These are phyloP conservation scores for Myotis lucifugus DNA, from an alignment of 2,113 vertebrate genomes.

Conservation along the genomic window DNA sequence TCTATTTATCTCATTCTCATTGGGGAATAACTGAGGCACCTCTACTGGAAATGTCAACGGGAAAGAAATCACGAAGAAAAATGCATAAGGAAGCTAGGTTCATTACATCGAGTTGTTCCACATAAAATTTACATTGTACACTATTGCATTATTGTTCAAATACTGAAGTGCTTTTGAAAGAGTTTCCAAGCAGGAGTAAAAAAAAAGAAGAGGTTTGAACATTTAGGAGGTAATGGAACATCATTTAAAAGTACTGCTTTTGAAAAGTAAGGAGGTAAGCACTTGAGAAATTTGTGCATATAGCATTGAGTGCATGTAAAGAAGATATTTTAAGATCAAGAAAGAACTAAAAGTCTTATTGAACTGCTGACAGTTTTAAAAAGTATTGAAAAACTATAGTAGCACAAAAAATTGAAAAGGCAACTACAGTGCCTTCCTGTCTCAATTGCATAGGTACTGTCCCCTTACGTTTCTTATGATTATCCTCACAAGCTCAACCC, in stretches of 20 bases:
- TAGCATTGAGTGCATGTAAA: slow-evolving; percentile 7
- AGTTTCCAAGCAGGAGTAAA: slow-evolving; percentile 17
- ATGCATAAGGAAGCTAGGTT: not conserved
- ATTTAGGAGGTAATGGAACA: slow-evolving; percentile 31
- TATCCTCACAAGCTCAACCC: slow-evolving; percentile 10
- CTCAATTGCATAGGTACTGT: not conserved
- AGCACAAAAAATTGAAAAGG: slow-evolving; percentile 32
- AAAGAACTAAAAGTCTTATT: slow-evolving; percentile 34
- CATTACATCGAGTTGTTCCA: not conserved
- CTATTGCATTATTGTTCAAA: slow-evolving; percentile 22
- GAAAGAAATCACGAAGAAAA: not conserved
- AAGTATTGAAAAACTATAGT: slow-evolving; percentile 52
- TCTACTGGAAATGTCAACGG: not conserved
- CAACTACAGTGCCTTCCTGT: not conserved
- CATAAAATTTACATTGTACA: not conserved
- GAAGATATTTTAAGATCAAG: slow-evolving; percentile 63
- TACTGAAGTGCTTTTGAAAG: slow-evolving; percentile 55
- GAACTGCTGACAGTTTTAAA: slow-evolving; percentile 65
- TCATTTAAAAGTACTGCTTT: slow-evolving; percentile 3
- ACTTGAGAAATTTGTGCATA: slow-evolving; percentile 29
- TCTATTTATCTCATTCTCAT: not conserved
- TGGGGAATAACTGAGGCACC: not conserved
- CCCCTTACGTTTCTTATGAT: not conserved
- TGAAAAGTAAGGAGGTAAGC: slow-evolving; percentile 50
- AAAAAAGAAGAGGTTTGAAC: slow-evolving; percentile 22